These are phyloP conservation scores for Andrena cerasifolii DNA, from an alignment of 1,140 invertebrate genomes.

Conservation along the genomic window DNA sequence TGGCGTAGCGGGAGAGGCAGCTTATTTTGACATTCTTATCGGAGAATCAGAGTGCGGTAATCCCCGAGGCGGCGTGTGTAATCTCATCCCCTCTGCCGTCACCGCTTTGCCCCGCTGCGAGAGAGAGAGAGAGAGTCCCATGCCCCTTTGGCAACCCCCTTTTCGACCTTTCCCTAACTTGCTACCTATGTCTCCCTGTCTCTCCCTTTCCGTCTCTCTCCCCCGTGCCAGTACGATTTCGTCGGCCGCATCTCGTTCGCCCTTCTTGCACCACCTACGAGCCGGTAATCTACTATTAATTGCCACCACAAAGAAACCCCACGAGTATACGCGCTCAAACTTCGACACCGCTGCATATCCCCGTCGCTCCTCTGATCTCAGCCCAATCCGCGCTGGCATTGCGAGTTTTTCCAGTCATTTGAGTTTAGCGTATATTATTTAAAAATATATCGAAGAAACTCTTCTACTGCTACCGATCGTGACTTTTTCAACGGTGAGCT, in stretches of 20 bases:
- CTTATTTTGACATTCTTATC: constrained; percentile 81
- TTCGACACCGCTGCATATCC: constrained; percentile 61
- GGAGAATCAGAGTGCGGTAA: constrained; percentile 79
- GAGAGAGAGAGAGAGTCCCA: constrained; percentile 26
- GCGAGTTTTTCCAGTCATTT: not conserved
- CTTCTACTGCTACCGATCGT: too few relatives aligned
- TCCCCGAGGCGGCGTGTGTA: constrained; percentile 78
- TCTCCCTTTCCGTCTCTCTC: not conserved
- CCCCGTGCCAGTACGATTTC: constrained; percentile 3
- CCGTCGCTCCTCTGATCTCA: constrained; percentile 5
- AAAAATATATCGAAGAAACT: too few relatives aligned
- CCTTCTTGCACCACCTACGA: constrained; percentile 54
- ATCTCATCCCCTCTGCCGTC: constrained; percentile 65
- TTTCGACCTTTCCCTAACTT: constrained; percentile 54
- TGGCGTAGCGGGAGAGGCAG: constrained; percentile 65
- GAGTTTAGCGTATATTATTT: too few relatives aligned
- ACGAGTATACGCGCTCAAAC: constrained; percentile 67
- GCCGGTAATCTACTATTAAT: constrained; percentile 81
- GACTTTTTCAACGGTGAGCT: too few relatives aligned
- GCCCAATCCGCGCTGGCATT: not conserved
- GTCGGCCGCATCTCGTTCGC: constrained; percentile 41
- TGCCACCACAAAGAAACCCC: constrained; percentile 79
- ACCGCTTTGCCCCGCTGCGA: constrained; percentile 21
- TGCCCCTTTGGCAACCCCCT: constrained; percentile 58
- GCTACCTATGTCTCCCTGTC: constrained; percentile 1